Evolutionary conservation across 2,797 vertebrate genomes (phyloP), one percentile per base, ranked within the genome.

Genomic region (Enoplosus armatus): DNA sequence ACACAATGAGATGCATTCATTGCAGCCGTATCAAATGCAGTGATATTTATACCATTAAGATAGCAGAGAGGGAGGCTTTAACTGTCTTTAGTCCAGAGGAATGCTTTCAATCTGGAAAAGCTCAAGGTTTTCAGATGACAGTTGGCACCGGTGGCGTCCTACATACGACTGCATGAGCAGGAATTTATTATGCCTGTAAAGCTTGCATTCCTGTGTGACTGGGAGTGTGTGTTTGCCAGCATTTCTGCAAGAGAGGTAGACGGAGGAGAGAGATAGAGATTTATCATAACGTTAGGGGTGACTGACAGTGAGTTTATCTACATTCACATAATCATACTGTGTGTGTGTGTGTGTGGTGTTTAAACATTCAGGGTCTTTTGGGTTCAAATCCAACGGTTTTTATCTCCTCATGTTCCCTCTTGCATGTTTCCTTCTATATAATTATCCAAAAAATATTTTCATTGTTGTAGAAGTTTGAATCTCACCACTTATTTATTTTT

Each of bases 161-260:
- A 39, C 77, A 53, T 73, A 45, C 22, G 73, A 82, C 70, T 80
- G 67, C 35, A 76, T 59, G 76, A 64, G 79, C 74, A 78, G 83
- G 89, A 85, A 90, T 92, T 85, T 87, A 87, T 87, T 63, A 65
- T 26, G 74, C 67, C 82, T 84, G 67, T 77, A 79, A 80, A 80
- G 61, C 18, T 3, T 54, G 51, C 70, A 75, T 86, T 87, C 85
- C 66, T 59, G 26, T 73, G 78, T 6, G 79, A 62, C 50, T 65
- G 1, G 6, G 69, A 45, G 55, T 53, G 15, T 68, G 65, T 39
- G 37, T 66, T 60, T 63, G 47, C 18, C 58, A 39, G 45, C 22
- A 2, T 79, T n/a, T 72, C 26, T 68, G 73, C 48, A 63, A 45
- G 18, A 47, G 6, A 41, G 54, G 33, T 2, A 31, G 3, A 50